Conservation (phyloP, 2,888 invertebrate species). For the Hecatera dysodea region DNA sequence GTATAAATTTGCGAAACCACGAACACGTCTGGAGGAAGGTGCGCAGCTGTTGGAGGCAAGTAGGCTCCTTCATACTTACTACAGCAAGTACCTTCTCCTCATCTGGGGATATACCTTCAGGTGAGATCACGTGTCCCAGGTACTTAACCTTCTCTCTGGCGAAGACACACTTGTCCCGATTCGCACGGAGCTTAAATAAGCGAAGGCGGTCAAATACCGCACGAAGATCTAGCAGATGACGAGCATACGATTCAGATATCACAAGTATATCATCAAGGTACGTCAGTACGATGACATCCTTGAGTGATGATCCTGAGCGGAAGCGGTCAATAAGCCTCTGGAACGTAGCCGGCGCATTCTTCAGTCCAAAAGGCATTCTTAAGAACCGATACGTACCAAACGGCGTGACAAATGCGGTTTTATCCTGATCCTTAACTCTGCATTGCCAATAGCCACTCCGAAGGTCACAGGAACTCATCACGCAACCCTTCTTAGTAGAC, state of each 20-base stretch:
- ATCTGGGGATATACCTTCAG: background rate
- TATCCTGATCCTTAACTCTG: background rate
- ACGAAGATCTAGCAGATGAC: background rate
- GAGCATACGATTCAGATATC: background rate
- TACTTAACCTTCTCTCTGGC: background rate
- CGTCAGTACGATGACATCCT: background rate
- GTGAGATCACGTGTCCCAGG: background rate
- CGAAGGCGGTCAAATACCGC: conserved; percentile 4
- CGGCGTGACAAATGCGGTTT: background rate
- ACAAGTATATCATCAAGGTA: background rate
- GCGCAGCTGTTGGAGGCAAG: background rate
- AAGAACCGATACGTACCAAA: background rate
- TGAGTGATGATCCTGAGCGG: background rate
- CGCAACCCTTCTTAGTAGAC: background rate
- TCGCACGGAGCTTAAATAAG: background rate
- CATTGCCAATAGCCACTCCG: background rate
- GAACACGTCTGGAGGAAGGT: background rate
- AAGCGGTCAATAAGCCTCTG: conserved; percentile 1
- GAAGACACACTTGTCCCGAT: background rate
- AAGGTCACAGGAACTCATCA: background rate
- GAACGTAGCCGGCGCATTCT: background rate
- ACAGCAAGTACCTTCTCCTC: background rate
- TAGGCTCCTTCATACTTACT: background rate
- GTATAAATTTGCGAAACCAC: background rate
- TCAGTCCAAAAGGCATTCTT: background rate